These are phyloP conservation scores for Seriola dumerili DNA, from an alignment of 2,113 vertebrate genomes.

Conservation along the genomic window DNA sequence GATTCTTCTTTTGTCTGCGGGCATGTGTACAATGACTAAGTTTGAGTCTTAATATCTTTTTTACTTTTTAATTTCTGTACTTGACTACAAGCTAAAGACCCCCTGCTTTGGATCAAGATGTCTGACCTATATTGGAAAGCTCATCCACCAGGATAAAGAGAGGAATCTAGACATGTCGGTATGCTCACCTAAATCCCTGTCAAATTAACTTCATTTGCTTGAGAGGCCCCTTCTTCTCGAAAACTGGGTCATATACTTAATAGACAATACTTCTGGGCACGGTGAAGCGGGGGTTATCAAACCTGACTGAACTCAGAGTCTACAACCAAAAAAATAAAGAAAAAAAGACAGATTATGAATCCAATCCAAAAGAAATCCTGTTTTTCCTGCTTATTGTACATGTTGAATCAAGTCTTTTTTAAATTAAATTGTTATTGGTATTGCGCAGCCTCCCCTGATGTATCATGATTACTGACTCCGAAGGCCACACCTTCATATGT, in stretches of 20 bases:
- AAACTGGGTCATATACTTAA: slow-evolving; percentile 28
- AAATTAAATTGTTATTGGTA: no score
- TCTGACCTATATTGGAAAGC: slow-evolving; percentile 38
- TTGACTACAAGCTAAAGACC: neutral
- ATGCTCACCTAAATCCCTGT: slow-evolving; percentile 47
- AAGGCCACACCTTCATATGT: neutral
- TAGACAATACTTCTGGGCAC: neutral
- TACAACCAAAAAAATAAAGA: no score
- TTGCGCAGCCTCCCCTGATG: neutral
- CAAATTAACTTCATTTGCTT: slow-evolving; percentile 36
- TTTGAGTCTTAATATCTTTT: neutral
- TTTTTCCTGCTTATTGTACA: neutral
- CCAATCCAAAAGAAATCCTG: no score
- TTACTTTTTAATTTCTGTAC: neutral
- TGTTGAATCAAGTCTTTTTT: no score
- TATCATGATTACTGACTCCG: neutral
- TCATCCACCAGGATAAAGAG: slow-evolving; percentile 39
- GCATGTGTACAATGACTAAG: neutral
- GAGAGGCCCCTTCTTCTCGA: slow-evolving; percentile 10
- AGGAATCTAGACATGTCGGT: slow-evolving; percentile 35
- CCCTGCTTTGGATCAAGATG: slow-evolving; percentile 29
- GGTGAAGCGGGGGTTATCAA: neutral
- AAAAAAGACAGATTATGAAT: no score
- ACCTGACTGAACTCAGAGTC: neutral
- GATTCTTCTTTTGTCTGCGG: neutral